These are phyloP conservation scores for Polyommatus icarus DNA, from an alignment of 2,888 invertebrate genomes.

Conservation along the genomic window DNA sequence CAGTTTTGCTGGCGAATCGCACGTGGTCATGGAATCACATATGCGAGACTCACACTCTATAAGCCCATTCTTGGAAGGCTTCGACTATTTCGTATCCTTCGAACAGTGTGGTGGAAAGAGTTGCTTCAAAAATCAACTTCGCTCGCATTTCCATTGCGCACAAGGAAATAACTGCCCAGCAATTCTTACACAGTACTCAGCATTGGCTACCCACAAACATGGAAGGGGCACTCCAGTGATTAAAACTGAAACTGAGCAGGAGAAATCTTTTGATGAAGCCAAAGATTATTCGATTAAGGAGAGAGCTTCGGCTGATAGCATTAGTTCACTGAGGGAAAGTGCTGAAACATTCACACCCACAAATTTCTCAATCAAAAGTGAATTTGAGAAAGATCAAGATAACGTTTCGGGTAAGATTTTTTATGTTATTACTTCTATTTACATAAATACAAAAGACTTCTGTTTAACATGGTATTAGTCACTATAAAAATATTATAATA, in stretches of 20 bases:
- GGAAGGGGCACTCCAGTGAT: constrained; percentile 71
- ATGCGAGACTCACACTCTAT: constrained; percentile 92
- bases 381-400: constrained; percentile 73
- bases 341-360: constrained; percentile 59
- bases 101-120: constrained; percentile 76
- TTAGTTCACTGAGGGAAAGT: constrained; percentile 64
- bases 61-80: constrained; percentile 90
- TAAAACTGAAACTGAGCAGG: constrained; percentile 65
- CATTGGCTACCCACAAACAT: constrained; percentile 74
- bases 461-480: too few species aligned
- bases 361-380: constrained; percentile 74
- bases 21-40: constrained; percentile 89
- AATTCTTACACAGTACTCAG: constrained; percentile 75
- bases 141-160: constrained; percentile 74
- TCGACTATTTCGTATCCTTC: constrained; percentile 86
- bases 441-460: too few species aligned
- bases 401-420: constrained; percentile 72
- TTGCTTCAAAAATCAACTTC: constrained; percentile 72
- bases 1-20: constrained; percentile 89
- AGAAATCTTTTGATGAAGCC: constrained; percentile 70
- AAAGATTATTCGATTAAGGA: constrained; percentile 77
- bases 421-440: constrained; percentile 42
- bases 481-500: not conserved
- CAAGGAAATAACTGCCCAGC: constrained; percentile 75
- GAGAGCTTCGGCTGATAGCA: constrained; percentile 69